These are phyloP conservation scores for Lasioglossum zephyrum DNA, from an alignment of 2,888 invertebrate genomes.

Conservation along the genomic window DNA sequence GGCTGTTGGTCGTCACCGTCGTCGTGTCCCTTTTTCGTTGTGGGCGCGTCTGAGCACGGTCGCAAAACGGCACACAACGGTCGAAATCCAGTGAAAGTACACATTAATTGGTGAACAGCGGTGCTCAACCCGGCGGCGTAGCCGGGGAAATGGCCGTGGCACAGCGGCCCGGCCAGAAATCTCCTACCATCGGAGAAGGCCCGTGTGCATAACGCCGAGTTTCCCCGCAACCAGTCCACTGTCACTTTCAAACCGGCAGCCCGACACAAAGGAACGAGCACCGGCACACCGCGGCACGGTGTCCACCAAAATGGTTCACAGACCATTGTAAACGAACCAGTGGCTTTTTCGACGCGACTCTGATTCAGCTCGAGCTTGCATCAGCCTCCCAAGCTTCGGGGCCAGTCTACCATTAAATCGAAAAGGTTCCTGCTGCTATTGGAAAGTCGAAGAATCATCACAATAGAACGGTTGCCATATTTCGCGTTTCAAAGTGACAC, in stretches of 20 bases:
- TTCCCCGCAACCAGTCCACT: conserved; percentile 77
- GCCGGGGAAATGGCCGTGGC: neutral
- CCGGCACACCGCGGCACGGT: conserved; percentile 22
- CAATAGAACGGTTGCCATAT: neutral
- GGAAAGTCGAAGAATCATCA: neutral
- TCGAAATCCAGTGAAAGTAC: conserved; percentile 81
- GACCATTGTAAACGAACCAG: neutral
- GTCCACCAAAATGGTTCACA: conserved; percentile 52
- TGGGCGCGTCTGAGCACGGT: neutral
- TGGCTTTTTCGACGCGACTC: neutral
- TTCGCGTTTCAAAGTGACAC: neutral
- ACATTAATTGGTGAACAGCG: conserved; percentile 68
- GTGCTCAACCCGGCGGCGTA: conserved; percentile 63
- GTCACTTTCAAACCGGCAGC: conserved; percentile 82
- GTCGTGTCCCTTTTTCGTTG: neutral
- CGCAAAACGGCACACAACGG: conserved; percentile 24
- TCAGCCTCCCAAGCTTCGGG: neutral
- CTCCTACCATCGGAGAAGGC: conserved; percentile 74
- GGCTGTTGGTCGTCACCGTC: neutral
- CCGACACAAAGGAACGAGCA: conserved; percentile 76
- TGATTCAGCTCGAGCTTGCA: neutral
- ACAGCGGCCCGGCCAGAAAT: conserved; percentile 30
- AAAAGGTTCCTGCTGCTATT: neutral
- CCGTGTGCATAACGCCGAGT: conserved; percentile 69
- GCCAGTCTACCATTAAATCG: neutral